These are phyloP conservation scores for Brachymystax lenok DNA, from an alignment of 2,797 vertebrate species.

Conservation along the genomic window DNA sequence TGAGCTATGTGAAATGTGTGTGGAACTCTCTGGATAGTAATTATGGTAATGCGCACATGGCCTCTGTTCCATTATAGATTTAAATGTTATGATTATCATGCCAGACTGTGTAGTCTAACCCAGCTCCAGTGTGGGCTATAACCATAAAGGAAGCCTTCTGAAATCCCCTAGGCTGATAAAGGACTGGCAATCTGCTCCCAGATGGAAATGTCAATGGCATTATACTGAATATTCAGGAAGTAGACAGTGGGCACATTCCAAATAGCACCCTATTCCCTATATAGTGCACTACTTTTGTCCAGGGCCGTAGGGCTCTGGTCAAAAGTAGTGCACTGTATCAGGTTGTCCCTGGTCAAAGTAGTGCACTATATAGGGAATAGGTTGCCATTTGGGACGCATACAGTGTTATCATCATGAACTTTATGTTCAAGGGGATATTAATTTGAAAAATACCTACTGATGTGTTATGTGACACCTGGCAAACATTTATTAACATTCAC, in stretches of 20 bases:
- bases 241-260: not conserved
- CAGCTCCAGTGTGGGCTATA: not conserved
- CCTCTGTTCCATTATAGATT: not conserved
- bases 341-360: no score
- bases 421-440: conserved; percentile 10
- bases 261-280: no score
- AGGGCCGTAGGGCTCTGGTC: no score
- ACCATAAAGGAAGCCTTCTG: not conserved
- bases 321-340: no score
- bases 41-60: not conserved
- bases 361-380: not conserved
- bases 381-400: not conserved
- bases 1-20: not conserved
- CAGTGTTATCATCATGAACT: not conserved
- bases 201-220: conserved; percentile 2
- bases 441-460: conserved; percentile 25
- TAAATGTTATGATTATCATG: not conserved
- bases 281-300: no score
- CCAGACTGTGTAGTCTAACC: not conserved
- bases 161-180: not conserved
- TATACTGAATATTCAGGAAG: not conserved
- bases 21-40: not conserved
- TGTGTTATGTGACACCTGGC: not conserved
- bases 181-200: not conserved
- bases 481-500: not conserved